Evolutionary conservation across 2,888 invertebrate genomes (phyloP), one percentile per base, ranked within the genome.

Genomic region (Pandemis corylana): DNA sequence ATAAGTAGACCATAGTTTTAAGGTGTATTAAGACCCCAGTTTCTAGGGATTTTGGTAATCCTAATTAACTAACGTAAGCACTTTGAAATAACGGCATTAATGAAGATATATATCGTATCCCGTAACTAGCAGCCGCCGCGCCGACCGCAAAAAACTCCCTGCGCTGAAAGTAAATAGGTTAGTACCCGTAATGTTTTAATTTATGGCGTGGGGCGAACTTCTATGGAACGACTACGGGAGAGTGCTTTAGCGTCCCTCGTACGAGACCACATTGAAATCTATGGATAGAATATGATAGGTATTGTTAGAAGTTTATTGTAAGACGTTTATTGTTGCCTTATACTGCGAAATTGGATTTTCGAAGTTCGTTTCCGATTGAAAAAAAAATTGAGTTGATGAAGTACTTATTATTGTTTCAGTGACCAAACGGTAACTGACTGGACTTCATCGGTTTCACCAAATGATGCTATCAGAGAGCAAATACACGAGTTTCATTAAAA

Each of bases 101-200:
- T 46, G 53, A 66, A 68, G 68, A 62, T 51, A 49, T 53, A 71
- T 66, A 61, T 51, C 67, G 72, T 67, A 15, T 53, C 65, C 46
- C 42, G 42, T 41, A 15, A 68, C 49, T 49, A 68, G 68, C 46
- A 61, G 46, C 69, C 69, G 69, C 36, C 69, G 69, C 36, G 59
- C 13, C 44, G 59, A 41, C 42, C n/a, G 44, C 51, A 53, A 68
- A 67, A 68, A 72, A 68, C 20, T 65, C 53, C 68, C 68, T 44
- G 53, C 56, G 49, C 28, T 63, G 72, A 62, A 67, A 67, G 68
- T 68, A 73, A 73, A 73, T 68, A 68, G 68, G 68, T 68, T 68
- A 73, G 64, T 64, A 49, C 64, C 53, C 68, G 68, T 68, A 73
- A 73, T 73, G 73, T 65, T 73, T 73, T 73, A 73, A 68, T 73